These are phyloP conservation scores for Champsocephalus esox DNA, from an alignment of 2,797 vertebrate genomes.

Conservation along the genomic window DNA sequence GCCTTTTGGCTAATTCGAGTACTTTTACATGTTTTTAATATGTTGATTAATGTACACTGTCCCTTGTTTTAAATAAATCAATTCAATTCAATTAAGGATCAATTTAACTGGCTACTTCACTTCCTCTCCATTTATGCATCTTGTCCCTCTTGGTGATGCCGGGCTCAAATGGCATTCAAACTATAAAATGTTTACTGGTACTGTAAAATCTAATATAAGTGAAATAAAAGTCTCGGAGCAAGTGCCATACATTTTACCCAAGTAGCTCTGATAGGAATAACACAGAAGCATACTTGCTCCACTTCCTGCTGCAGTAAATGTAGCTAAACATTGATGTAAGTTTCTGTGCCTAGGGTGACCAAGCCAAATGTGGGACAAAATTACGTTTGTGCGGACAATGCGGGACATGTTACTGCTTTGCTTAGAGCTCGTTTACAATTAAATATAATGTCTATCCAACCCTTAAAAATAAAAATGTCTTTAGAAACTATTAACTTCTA, in stretches of 20 bases:
- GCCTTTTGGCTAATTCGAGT: too few relatives aligned
- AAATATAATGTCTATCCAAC: too few relatives aligned
- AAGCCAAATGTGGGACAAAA: too few relatives aligned
- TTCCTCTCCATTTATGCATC: slow-evolving; percentile 50
- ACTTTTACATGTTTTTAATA: too few relatives aligned
- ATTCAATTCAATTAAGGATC: slow-evolving; percentile 29
- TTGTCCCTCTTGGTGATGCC: slow-evolving; percentile 32
- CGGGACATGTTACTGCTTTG: too few relatives aligned
- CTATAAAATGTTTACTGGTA: slow-evolving; percentile 15
- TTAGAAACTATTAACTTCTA: too few relatives aligned
- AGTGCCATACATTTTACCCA: not conserved
- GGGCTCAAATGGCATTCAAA: slow-evolving; percentile 26
- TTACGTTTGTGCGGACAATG: too few relatives aligned
- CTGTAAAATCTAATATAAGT: slow-evolving; percentile 6
- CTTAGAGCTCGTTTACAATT: too few relatives aligned
- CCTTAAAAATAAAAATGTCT: too few relatives aligned
- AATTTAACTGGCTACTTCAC: slow-evolving; percentile 46
- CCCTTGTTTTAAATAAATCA: too few relatives aligned
- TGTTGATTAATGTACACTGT: too few relatives aligned
- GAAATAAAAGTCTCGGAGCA: not conserved
- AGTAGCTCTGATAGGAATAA: not conserved
- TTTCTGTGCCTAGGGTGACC: slow-evolving; percentile 8
- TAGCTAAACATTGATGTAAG: not conserved
- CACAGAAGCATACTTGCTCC: not conserved
- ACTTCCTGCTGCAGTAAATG: slow-evolving; percentile 6